Conservation (phyloP, 2,888 invertebrate genomes). For the Micropterix aruncella region DNA sequence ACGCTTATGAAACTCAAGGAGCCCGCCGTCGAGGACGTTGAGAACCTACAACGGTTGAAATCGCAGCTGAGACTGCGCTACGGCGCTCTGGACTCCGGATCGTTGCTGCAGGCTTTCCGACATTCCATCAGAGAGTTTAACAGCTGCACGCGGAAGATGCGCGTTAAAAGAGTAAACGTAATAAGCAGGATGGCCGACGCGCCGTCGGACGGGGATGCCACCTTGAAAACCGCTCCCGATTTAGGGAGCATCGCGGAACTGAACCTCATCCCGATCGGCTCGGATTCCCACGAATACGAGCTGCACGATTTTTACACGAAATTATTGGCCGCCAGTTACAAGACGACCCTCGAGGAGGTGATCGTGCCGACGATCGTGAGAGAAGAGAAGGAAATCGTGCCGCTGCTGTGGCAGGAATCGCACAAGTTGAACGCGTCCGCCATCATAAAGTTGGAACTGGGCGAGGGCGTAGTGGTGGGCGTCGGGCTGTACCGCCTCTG, state of each 20-base stretch:
- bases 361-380: background rate
- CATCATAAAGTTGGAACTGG: background rate
- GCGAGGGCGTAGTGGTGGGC: background rate
- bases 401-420: background rate
- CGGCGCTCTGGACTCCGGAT: background rate
- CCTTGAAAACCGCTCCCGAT: background rate
- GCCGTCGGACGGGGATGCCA: background rate
- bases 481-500: background rate
- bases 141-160: background rate
- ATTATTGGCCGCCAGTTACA: background rate
- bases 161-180: background rate
- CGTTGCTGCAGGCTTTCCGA: background rate
- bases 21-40: background rate
- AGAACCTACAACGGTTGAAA: background rate
- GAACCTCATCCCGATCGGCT: background rate
- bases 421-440: background rate
- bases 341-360: background rate
- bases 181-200: background rate
- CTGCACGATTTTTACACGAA: background rate
- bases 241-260: background rate
- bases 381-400: background rate
- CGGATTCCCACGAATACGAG: too few species aligned
- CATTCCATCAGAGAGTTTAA: background rate
- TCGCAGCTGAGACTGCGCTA: background rate
- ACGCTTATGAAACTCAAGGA: background rate